Percentiles rank a stretch among this genome's conserved stretches.
phyloP scores from a whole-genome alignment of 2,113 vertebrate species.

The Corythornis vintsioides region DNA sequence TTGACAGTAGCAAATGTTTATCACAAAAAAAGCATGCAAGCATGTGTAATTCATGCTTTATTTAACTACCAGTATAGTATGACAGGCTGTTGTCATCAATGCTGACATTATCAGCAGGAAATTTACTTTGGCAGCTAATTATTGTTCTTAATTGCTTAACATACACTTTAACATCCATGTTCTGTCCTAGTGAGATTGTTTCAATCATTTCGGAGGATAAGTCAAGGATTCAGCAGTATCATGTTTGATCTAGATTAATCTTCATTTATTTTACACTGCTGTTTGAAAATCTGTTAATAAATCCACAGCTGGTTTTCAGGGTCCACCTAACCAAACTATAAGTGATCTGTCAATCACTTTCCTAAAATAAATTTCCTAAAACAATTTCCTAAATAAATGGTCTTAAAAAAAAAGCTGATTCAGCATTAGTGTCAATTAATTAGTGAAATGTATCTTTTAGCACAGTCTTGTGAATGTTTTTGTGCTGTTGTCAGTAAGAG shows the following conservation, averaged over 20 bases:
- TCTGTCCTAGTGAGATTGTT: constrained; percentile 44
- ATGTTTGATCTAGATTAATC: constrained; percentile 20
- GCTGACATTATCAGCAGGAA: constrained; percentile 3
- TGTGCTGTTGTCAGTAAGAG: neutral
- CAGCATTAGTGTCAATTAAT: constrained; percentile 3
- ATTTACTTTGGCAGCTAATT: neutral
- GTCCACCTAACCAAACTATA: neutral
- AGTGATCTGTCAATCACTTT: neutral
- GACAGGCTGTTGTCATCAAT: neutral
- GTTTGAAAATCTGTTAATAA: constrained; percentile 21
- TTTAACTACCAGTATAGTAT: neutral
- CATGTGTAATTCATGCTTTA: neutral
- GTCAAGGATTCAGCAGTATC: constrained; percentile 25
- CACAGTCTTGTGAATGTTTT: neutral
- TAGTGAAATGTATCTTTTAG: neutral
- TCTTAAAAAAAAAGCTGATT: neutral
- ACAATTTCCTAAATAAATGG: neutral
- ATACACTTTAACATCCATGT: constrained; percentile 16
- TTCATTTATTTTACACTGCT: neutral
- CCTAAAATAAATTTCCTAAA: too few relatives aligned
- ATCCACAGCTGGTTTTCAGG: neutral
- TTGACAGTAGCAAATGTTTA: neutral
- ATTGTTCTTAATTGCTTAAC: constrained; percentile 39
- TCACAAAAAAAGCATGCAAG: neutral
- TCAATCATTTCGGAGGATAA: constrained; percentile 30